Conservation (phyloP, 2,888 invertebrate genomes). For the Drosophila paramelanica region DNA sequence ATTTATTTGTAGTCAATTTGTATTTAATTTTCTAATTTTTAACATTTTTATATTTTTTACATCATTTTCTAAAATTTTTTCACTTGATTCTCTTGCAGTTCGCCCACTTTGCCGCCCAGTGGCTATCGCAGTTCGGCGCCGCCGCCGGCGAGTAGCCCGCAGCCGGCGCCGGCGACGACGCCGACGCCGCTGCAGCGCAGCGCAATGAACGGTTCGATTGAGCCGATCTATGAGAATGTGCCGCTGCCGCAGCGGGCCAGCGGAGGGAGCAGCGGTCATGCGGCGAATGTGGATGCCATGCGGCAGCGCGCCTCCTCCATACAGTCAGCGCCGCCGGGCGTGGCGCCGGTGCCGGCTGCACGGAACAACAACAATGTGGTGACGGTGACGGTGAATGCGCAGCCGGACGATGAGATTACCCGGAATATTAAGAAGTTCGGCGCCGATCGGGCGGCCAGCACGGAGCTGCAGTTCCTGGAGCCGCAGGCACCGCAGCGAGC, state of each 20-base stretch:
- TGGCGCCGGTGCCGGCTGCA: constrained; percentile 78
- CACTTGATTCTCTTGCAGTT: constrained; percentile 31
- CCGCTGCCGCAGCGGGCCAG: constrained; percentile 84
- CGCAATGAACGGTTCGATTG: constrained; percentile 86
- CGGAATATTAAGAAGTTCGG: constrained; percentile 74
- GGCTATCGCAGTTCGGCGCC: constrained; percentile 85
- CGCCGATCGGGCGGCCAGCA: constrained; percentile 78
- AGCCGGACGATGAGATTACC: constrained; percentile 62
- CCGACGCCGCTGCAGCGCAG: constrained; percentile 83
- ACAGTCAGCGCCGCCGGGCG: constrained; percentile 89
- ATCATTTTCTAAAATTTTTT: too few species aligned
- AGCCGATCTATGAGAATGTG: constrained; percentile 93
- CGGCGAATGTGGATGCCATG: constrained; percentile 70
- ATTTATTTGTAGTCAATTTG: too few species aligned
- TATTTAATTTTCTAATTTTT: too few species aligned
- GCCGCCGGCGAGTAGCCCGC: constrained; percentile 82
- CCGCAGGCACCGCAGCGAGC: constrained; percentile 75
- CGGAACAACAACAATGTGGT: constrained; percentile 59
- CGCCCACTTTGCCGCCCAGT: constrained; percentile 85
- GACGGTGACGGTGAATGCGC: constrained; percentile 55
- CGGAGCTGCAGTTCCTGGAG: constrained; percentile 76
- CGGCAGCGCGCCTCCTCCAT: constrained; percentile 88
- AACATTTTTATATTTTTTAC: too few species aligned
- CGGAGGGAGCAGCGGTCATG: constrained; percentile 55
- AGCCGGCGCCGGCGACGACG: constrained; percentile 82